These are phyloP conservation scores for Lycaena phlaeas DNA, from an alignment of 2,888 invertebrate species.

Conservation along the genomic window DNA sequence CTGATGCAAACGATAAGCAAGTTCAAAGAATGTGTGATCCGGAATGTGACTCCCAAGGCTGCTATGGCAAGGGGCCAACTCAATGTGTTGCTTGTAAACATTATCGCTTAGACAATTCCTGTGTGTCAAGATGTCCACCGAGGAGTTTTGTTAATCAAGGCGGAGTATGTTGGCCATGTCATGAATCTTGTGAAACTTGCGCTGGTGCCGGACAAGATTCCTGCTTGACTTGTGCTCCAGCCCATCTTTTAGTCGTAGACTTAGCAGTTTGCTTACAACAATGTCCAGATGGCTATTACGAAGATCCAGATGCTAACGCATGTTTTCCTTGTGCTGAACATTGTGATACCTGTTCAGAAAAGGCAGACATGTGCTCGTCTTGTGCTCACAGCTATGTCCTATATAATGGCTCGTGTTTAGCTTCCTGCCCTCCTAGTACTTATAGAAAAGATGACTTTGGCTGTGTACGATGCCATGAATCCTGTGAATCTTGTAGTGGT, in stretches of 20 bases:
- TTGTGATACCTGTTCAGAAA: slow-evolving; percentile 88
- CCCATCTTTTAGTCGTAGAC: slow-evolving; percentile 86
- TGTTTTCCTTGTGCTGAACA: slow-evolving; percentile 91
- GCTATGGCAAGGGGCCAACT: slow-evolving; percentile 87
- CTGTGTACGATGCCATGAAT: slow-evolving; percentile 83
- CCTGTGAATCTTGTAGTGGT: slow-evolving; percentile 88
- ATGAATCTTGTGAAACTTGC: slow-evolving; percentile 91
- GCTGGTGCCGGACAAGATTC: slow-evolving; percentile 90
- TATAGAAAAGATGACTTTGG: slow-evolving; percentile 91
- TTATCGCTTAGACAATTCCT: slow-evolving; percentile 87
- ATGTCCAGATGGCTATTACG: slow-evolving; percentile 91
- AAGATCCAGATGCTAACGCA: slow-evolving; percentile 82
- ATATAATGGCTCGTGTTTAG: slow-evolving; percentile 87
- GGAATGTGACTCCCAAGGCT: slow-evolving; percentile 84
- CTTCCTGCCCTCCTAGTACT: slow-evolving; percentile 86
- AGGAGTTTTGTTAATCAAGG: slow-evolving; percentile 87
- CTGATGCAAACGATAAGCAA: slow-evolving; percentile 74
- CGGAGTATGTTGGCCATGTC: slow-evolving; percentile 88
- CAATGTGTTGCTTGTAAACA: slow-evolving; percentile 89
- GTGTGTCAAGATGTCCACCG: slow-evolving; percentile 87
- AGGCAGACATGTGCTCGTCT: slow-evolving; percentile 87
- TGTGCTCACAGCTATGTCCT: slow-evolving; percentile 91
- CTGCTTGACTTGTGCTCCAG: slow-evolving; percentile 87
- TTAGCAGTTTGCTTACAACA: slow-evolving; percentile 89
- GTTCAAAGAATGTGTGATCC: slow-evolving; percentile 83